Conservation (phyloP, 2,797 vertebrate species). For the Melanotaenia trifasciata region DNA sequence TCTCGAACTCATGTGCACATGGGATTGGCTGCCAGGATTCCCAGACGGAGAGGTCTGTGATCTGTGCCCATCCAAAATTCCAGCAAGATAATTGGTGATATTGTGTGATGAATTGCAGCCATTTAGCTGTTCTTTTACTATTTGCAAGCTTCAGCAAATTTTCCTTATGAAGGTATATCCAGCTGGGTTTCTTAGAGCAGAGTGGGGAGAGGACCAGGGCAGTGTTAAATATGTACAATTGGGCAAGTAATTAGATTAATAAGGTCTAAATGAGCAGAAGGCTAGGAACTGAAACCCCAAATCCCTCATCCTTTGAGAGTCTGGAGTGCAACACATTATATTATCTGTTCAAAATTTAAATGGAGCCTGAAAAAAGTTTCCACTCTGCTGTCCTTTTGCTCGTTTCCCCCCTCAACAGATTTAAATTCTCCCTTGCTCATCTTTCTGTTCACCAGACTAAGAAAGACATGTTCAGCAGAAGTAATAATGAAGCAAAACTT, state of each 20-base stretch:
- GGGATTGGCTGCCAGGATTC: constrained; percentile 67
- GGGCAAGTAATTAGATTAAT: constrained; percentile 85
- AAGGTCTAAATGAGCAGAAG: constrained; percentile 79
- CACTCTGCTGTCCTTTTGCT: constrained; percentile 54
- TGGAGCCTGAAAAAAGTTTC: constrained; percentile 74
- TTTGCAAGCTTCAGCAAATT: constrained; percentile 81
- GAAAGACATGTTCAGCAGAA: constrained; percentile 70
- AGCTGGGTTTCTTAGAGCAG: constrained; percentile 61
- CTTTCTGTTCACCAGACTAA: constrained; percentile 68
- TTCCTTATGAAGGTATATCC: constrained; percentile 75
- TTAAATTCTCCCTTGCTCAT: constrained; percentile 56
- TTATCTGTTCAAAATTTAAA: constrained; percentile 79
- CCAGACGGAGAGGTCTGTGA: constrained; percentile 72
- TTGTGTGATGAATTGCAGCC: constrained; percentile 83
- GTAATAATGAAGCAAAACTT: constrained; percentile 75
- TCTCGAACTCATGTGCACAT: constrained; percentile 39
- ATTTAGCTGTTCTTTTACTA: constrained; percentile 73
- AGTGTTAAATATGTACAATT: constrained; percentile 84
- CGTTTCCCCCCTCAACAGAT: constrained; percentile 49
- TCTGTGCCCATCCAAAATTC: constrained; percentile 74
- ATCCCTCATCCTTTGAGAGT: constrained; percentile 82
- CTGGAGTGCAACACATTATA: constrained; percentile 71
- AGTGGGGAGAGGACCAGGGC: constrained; percentile 62
- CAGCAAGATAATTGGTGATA: constrained; percentile 81
- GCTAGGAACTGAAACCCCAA: constrained; percentile 75